phyloP scores from a whole-genome alignment of 2,113 vertebrate genomes.

The Melanostigma gelatinosum region DNA sequence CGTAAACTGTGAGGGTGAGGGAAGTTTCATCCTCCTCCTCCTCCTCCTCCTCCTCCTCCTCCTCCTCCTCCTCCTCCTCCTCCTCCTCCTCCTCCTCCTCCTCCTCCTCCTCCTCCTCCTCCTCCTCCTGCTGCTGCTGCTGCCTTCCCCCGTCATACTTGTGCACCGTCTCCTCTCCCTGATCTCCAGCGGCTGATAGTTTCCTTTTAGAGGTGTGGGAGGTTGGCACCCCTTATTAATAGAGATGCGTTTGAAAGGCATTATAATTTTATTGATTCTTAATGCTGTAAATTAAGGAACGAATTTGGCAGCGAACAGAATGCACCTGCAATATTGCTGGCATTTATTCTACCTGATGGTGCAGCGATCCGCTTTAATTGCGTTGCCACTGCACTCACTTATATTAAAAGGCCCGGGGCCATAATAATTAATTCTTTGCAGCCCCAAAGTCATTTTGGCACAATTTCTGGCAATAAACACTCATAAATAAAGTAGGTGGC shows the following conservation, averaged over 20 bases:
- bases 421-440: constrained; percentile 96
- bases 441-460: constrained; percentile 97
- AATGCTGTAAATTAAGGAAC: constrained; percentile 99
- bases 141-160: constrained; percentile 3
- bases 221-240: constrained; percentile 87
- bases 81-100: constrained; percentile 3
- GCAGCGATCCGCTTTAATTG: constrained; percentile 95
- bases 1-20: constrained; percentile 30
- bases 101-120: constrained; percentile 12
- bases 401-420: constrained; percentile 97
- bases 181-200: constrained; percentile 48
- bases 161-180: constrained; percentile 30
- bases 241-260: constrained; percentile 93
- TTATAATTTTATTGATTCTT: constrained; percentile 99
- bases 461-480: constrained; percentile 99
- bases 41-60: constrained; percentile 9
- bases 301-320: constrained; percentile 96
- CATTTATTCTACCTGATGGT: constrained; percentile 91
- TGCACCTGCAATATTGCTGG: constrained; percentile 87
- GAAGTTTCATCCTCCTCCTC: constrained; percentile 35
- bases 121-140: background rate
- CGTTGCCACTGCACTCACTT: constrained; percentile 97
- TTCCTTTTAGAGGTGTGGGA: constrained; percentile 50
- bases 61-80: constrained; percentile 6
- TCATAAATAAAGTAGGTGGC: constrained; percentile 90